A percentile compares a stretch with the other conserved stretches of the same genome.
phyloP scores from a whole-genome alignment of 1,140 invertebrate species.

The Brachionus angularis region DNA sequence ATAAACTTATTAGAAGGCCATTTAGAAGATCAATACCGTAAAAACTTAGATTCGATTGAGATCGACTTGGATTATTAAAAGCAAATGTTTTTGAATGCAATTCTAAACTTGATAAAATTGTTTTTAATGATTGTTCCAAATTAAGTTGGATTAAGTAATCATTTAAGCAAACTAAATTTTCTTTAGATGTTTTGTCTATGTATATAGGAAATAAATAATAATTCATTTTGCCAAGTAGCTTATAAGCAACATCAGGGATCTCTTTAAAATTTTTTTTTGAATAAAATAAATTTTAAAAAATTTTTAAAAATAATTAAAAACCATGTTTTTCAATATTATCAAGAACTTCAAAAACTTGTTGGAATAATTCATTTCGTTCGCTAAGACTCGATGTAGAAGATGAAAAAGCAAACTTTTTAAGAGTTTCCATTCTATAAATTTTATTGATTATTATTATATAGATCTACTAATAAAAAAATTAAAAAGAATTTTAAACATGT shows the following conservation, averaged over 20 bases:
- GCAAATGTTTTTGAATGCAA: neutral
- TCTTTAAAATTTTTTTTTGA: neutral
- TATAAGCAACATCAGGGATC: slow-evolving; percentile 6
- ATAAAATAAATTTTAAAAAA: no score
- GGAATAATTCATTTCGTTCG: slow-evolving; percentile 4
- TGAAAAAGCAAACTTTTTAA: slow-evolving; percentile 33
- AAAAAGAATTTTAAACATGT: slow-evolving; percentile 10
- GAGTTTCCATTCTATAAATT: slow-evolving; percentile 39
- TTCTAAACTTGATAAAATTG: slow-evolving; percentile 4
- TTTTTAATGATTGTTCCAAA: neutral
- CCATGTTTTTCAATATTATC: neutral
- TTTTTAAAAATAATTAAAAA: no score
- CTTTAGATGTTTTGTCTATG: slow-evolving; percentile 32
- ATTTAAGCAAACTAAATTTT: slow-evolving; percentile 2
- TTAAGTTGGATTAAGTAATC: slow-evolving; percentile 3
- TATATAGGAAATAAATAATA: slow-evolving; percentile 40
- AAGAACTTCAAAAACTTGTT: slow-evolving; percentile 1
- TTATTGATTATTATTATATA: neutral
- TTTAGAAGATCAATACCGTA: slow-evolving; percentile 20
- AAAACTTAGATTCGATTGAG: neutral
- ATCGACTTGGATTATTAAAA: neutral
- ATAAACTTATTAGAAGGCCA: neutral
- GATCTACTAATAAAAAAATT: no score
- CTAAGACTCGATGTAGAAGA: slow-evolving; percentile 15
- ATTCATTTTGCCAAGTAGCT: neutral